Percentiles rank a stretch among this genome's conserved stretches.
These are phyloP conservation scores for Dinoponera quadriceps DNA, from an alignment of 1,140 invertebrate genomes.

Conservation along the genomic window DNA sequence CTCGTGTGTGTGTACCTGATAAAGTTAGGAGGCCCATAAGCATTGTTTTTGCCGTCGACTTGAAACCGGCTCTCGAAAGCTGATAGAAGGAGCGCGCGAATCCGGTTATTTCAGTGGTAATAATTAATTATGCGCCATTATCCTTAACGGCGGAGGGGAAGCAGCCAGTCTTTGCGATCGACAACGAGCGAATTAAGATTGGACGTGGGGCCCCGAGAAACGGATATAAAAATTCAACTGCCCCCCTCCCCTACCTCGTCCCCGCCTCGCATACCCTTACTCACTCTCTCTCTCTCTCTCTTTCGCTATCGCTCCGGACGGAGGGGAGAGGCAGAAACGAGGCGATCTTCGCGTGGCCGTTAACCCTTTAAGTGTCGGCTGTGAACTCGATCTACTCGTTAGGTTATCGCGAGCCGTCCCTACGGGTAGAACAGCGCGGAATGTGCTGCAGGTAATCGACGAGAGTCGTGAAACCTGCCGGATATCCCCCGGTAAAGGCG, in stretches of 20 bases:
- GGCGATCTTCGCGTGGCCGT: slow-evolving; percentile 40
- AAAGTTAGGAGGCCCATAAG: slow-evolving; percentile 11
- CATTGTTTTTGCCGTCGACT: slow-evolving; percentile 28
- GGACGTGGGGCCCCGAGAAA: slow-evolving; percentile 9
- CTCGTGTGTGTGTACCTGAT: background rate
- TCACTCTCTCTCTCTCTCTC: slow-evolving; percentile 14
- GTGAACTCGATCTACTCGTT: slow-evolving; percentile 66
- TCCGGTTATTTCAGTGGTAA: slow-evolving; percentile 51
- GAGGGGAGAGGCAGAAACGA: slow-evolving; percentile 12
- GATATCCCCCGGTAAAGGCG: slow-evolving; percentile 48
- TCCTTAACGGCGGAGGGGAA: slow-evolving; percentile 20
- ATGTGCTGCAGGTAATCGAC: slow-evolving; percentile 59
- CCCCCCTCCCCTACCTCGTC: slow-evolving; percentile 7
- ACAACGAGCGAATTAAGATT: slow-evolving; percentile 57
- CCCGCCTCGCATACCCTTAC: no score
- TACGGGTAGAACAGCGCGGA: slow-evolving; percentile 41
- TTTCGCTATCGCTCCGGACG: slow-evolving; percentile 16
- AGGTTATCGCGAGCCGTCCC: slow-evolving; percentile 62
- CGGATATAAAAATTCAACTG: slow-evolving; percentile 36
- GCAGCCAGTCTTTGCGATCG: slow-evolving; percentile 14
- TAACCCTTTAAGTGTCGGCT: slow-evolving; percentile 49
- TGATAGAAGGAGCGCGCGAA: slow-evolving; percentile 19
- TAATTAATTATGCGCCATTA: slow-evolving; percentile 59
- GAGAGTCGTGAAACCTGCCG: slow-evolving; percentile 31
- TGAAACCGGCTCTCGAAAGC: slow-evolving; percentile 49